Base-by-base conservation (phyloP, 2,888 invertebrate genomes). In the Oligia latruncula region DNA sequence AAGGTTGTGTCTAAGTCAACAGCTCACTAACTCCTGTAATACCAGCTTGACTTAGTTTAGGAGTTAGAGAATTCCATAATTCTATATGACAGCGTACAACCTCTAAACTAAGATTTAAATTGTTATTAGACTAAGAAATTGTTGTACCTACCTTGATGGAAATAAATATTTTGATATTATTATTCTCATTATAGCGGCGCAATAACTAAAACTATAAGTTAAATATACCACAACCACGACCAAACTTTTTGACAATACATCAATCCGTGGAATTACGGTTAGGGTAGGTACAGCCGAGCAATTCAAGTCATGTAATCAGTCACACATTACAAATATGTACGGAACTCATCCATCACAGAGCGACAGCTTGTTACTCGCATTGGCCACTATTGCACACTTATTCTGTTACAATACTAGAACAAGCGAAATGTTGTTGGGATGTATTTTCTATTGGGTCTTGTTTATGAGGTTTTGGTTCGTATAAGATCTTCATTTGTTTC, bases 331-430 rank as follows among this genome's bases (percentile, higher is more conserved):
- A 88, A 85, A 84, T 83, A 78, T 68, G 80, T 78, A 79, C 78
- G 60, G 60, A 79, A 82, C 84, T 90, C 89, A 92, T 93, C 90
- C 83, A 90, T 93, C 93, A 91, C 43, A 35, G 49, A 40, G 23
- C 75, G 91, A 90, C 90, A 87, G 89, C 89, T 89, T 88, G 88
- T 91, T 91, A 29, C 29, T 29, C 29, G 29, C 29, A 91, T 87
- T 87, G 82, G 81, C 76, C 62, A 64, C 68, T 73, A 70, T 78
- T 74, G 79, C 82, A 73, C 2, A 11, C 11, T 20, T 64, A 74
- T 66, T 84, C 23, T 71, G 65, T 40, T 40, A 58, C 35, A 58
- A 58, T 40, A 62, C 5, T 66, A 67, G 65, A 73, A 80, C 68
- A 71, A 84, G 43, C 35, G 23, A 71, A 23, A 62, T 71, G 67